Conservation (phyloP, 2,888 invertebrate genomes). For the Brachylomia viminalis region DNA sequence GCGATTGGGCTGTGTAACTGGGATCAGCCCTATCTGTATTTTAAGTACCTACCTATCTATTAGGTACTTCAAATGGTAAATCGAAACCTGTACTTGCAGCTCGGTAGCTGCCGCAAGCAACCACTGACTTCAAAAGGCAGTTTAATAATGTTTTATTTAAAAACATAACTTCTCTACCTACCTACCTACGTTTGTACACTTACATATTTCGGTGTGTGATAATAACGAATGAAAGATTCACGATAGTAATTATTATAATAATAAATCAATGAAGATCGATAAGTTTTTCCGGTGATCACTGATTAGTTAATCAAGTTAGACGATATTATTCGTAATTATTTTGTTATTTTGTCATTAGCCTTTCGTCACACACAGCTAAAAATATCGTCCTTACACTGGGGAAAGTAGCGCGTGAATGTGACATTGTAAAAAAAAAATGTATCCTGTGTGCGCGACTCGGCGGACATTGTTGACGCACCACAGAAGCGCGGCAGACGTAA, state of each 20-base stretch:
- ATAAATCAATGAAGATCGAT: background rate
- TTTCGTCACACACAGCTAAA: background rate
- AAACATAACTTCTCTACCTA: background rate
- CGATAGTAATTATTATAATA: background rate
- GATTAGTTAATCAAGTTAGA: background rate
- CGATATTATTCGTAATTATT: background rate
- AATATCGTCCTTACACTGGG: background rate
- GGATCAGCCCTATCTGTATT: background rate
- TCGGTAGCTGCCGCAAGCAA: background rate
- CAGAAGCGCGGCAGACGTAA: too few species aligned
- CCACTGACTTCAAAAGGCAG: background rate
- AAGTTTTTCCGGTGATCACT: conserved; percentile 6
- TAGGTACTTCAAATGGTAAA: background rate
- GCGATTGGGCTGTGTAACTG: background rate
- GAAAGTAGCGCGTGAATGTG: background rate
- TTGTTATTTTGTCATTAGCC: background rate
- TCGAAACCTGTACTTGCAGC: background rate
- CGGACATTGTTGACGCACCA: too few species aligned
- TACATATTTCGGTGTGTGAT: background rate
- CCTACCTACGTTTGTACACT: background rate
- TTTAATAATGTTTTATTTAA: background rate
- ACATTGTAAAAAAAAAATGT: background rate
- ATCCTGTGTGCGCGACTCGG: too few species aligned
- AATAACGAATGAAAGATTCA: conserved; percentile 9
- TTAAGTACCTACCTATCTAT: background rate